Evolutionary conservation across 2,797 vertebrate species (phyloP), one percentile per base, ranked within the genome.

Genomic region (Diplodus puntazzo): DNA sequence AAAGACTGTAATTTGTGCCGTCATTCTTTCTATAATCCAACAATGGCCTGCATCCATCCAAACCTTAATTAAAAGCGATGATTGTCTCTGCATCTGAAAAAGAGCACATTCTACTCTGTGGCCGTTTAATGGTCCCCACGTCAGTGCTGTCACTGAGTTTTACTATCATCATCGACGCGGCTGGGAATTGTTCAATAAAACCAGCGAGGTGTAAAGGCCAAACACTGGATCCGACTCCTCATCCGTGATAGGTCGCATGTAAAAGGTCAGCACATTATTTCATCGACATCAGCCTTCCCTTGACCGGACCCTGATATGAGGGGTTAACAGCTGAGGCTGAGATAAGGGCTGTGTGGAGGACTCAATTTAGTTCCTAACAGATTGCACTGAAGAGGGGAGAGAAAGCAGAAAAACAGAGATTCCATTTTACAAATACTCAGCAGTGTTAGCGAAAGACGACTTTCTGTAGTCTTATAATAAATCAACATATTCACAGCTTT

Each of bases 251-350:
- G 73, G 75, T 82, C 79, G 62, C 21, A 68, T 84, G 80, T 79
- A 64, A 90, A 89, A 91, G 84, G 82, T 82, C 81, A 53, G 6
- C 21, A 30, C 34, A 61, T 80, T 67, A 79, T 87, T 78, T 69
- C n/a, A 23, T 45, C 27, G 5, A 25, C 57, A 52, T 82, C 55
- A 79, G 62, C 65, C 67, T 75, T 81, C 18, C 79, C 55, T 76
- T 69, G 58, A 82, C 69, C 69, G 77, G 77, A 77, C 74, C 63
- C 59, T 73, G 50, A 57, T 43, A 46, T 46, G 45, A 69, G 42
- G 68, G 58, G 62, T 64, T 62, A 74, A 81, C 65, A 30, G 75
- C 78, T 34, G 10, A 59, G 25, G 45, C 30, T 64, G 17, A 20
- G 21, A 58, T 52, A 49, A 66, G 34, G 16, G 9, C 27, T 27